Evolutionary conservation across 2,888 invertebrate genomes (phyloP).

Genomic region (Hybos culiciformis): DNA sequence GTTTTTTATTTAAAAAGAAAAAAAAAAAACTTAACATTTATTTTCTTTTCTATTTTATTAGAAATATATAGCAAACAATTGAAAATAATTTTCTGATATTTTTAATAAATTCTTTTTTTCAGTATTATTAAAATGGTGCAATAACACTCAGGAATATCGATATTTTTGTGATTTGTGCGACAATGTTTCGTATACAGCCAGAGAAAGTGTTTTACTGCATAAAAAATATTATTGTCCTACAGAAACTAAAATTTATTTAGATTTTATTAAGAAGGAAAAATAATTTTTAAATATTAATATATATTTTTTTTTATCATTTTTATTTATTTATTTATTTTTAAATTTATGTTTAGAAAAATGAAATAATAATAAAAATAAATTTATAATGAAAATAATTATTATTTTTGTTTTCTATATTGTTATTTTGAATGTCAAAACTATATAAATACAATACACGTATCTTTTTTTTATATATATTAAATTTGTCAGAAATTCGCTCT

Average conservation of each 20-base stretch:
- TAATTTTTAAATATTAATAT: background rate
- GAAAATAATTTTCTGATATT: background rate
- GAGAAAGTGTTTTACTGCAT: background rate
- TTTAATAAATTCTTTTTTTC: background rate
- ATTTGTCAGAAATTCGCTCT: too few relatives aligned
- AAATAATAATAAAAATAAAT: too few relatives aligned
- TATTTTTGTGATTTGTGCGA: conserved; percentile 2
- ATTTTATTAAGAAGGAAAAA: background rate
- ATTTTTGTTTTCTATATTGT: too few relatives aligned
- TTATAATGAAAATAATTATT: too few relatives aligned
- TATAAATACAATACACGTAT: too few relatives aligned
- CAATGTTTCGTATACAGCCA: background rate
- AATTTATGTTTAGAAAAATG: too few relatives aligned
- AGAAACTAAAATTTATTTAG: background rate
- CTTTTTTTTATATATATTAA: too few relatives aligned
- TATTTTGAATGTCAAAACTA: too few relatives aligned
- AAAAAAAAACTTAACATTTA: background rate
- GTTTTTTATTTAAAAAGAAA: background rate
- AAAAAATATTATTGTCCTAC: conserved; percentile 1
- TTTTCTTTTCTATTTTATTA: background rate
- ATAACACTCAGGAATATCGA: background rate
- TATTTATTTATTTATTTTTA: too few relatives aligned
- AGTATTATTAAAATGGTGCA: background rate
- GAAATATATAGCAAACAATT: background rate
- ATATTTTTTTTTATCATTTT: too few relatives aligned